Conservation (phyloP, 2,797 vertebrate species). For the Clarias platycephalus region DNA sequence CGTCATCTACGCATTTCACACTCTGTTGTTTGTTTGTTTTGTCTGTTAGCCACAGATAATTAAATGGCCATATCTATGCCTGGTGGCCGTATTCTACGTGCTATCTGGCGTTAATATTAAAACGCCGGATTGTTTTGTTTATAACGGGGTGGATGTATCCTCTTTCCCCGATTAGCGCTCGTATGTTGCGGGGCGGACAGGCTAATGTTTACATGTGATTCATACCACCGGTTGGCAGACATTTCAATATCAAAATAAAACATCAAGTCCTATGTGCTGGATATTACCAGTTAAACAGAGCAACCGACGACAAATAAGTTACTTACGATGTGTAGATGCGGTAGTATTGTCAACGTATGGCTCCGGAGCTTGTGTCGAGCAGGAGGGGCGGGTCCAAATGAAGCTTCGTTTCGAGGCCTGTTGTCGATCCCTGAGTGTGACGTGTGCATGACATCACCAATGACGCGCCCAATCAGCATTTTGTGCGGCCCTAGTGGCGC, state of each 20-base stretch:
- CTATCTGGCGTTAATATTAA: background rate
- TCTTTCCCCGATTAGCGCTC: background rate
- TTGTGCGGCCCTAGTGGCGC: no score
- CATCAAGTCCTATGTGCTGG: background rate
- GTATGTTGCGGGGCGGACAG: background rate
- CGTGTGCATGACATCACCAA: no score
- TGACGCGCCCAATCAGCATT: no score
- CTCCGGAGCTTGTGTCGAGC: no score
- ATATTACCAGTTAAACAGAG: no score
- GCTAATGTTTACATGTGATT: constrained; percentile 24
- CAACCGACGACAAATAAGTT: background rate
- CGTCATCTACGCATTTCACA: constrained; percentile 1
- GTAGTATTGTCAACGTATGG: no score
- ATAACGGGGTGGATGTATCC: background rate
- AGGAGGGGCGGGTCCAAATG: no score
- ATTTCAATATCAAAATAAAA: background rate
- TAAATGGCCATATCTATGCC: background rate
- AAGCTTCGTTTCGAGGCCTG: no score
- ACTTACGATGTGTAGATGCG: constrained; percentile 31
- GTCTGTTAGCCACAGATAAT: background rate
- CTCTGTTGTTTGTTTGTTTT: background rate
- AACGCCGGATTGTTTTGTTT: background rate
- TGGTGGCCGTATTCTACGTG: background rate
- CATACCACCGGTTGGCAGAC: background rate
- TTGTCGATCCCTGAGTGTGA: no score